A percentile compares a stretch with the other conserved stretches of the same genome.
Conservation (phyloP, 2,888 invertebrate species). For the Philereme transversata region DNA sequence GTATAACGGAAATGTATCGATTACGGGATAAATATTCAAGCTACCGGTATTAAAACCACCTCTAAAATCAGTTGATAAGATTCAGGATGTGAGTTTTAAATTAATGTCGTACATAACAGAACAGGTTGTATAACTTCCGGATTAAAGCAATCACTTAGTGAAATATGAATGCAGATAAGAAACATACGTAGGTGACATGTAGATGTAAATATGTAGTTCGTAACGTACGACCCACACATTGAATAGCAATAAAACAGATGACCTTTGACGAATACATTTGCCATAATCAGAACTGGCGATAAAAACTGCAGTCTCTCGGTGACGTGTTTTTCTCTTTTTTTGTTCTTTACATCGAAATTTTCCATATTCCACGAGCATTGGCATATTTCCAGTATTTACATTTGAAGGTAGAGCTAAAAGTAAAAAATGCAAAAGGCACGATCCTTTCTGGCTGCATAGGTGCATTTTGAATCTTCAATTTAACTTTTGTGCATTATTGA, state of each 20-base stretch:
- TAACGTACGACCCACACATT: no score
- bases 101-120: no score
- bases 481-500: not conserved
- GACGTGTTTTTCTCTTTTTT: constrained; percentile 17
- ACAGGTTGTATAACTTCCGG: no score
- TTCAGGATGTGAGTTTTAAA: no score
- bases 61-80: no score
- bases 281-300: not conserved
- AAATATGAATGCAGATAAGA: no score
- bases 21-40: no score
- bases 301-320: constrained; percentile 2
- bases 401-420: constrained; percentile 17
- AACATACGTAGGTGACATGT: no score
- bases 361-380: constrained; percentile 19
- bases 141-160: no score
- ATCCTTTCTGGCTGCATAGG: constrained; percentile 10
- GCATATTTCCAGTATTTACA: constrained; percentile 26
- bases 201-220: no score
- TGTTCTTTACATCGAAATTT: constrained; percentile 15
- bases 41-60: no score
- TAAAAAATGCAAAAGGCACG: constrained; percentile 17
- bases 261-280: constrained; percentile 5
- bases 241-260: not conserved
- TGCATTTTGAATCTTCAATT: constrained; percentile 11
- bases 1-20: no score